Evolutionary conservation across 2,888 invertebrate genomes (phyloP).

Genomic region (Desoria tigrina): DNA sequence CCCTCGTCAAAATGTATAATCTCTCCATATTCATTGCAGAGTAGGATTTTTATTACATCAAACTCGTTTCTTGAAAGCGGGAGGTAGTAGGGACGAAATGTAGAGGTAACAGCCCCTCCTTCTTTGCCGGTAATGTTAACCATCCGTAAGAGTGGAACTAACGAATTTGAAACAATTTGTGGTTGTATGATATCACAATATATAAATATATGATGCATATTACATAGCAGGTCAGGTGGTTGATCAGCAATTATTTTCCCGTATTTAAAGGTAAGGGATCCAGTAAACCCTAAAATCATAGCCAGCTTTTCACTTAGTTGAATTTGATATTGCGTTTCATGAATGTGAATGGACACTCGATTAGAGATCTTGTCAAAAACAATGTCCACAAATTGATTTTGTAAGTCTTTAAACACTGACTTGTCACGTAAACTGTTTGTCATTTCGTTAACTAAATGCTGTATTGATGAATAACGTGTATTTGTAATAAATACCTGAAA

Average conservation of each 20-base stretch:
- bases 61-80: neutral
- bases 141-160: slow-evolving; percentile 18
- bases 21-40: slow-evolving; percentile 24
- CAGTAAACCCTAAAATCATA: neutral
- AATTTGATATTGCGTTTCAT: neutral
- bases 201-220: slow-evolving; percentile 20
- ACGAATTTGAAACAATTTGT: slow-evolving; percentile 7
- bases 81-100: slow-evolving; percentile 10
- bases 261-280: neutral
- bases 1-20: slow-evolving; percentile 11
- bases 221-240: neutral
- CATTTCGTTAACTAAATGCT: too few species aligned
- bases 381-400: too few species aligned
- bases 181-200: slow-evolving; percentile 18
- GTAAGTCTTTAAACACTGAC: too few species aligned
- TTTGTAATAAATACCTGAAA: too few species aligned
- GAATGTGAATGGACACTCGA: neutral
- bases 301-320: neutral
- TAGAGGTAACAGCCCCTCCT: neutral
- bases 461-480: too few species aligned
- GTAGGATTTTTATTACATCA: slow-evolving; percentile 9
- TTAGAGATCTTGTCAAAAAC: neutral
- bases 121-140: slow-evolving; percentile 14
- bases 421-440: too few species aligned
- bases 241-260: neutral